Evolutionary conservation across 2,797 vertebrate genomes (phyloP), one percentile per base, ranked within the genome.

Genomic region (Clarias laeviceps): DNA sequence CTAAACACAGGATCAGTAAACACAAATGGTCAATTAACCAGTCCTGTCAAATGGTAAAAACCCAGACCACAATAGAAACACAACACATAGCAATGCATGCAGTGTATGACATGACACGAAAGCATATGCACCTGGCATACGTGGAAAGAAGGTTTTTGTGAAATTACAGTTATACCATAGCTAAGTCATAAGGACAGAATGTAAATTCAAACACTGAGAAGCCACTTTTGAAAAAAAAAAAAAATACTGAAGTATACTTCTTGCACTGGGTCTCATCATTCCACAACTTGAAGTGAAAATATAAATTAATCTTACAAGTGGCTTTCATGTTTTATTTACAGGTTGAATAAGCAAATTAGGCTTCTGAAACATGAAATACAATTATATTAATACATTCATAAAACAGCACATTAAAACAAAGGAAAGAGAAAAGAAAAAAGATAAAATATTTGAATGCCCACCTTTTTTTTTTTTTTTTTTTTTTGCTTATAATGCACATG

Each of bases 371-470:
- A 54, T 45, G 24, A 81, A 27, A 27, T 29, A 9, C 27, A 81
- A 54, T 32, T 45, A 27, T 54, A 54, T 32, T 66, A 73, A 50
- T 72, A 34, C 20, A 80, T 32, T 56, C 73, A 70, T 81, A 45
- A 64, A 85, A 61, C 14, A 82, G 17, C 65, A 70, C 62, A 81
- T 66, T 54, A 70, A 32, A 45, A 80, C 29, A 80, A 79, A 8
- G 77, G n/a, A 6, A 40, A 34, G 20, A 34, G 45, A 18, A 65
- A 9, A 65, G 12, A 29, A 12, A 24, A 73, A 9, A 56, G 1
- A 32, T 5, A 14, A 59, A n/a, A 29, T 59, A 8, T 29, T 4
- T 27, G 50, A 82, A 82, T 20, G 20, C 3, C 2, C 29, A 79
- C 45, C 45, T 65, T 80, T 40, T 15, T 56, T 54, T 54, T 50